These are phyloP conservation scores for Molossus alvarezi DNA, from an alignment of 2,797 vertebrate genomes.

Conservation along the genomic window DNA sequence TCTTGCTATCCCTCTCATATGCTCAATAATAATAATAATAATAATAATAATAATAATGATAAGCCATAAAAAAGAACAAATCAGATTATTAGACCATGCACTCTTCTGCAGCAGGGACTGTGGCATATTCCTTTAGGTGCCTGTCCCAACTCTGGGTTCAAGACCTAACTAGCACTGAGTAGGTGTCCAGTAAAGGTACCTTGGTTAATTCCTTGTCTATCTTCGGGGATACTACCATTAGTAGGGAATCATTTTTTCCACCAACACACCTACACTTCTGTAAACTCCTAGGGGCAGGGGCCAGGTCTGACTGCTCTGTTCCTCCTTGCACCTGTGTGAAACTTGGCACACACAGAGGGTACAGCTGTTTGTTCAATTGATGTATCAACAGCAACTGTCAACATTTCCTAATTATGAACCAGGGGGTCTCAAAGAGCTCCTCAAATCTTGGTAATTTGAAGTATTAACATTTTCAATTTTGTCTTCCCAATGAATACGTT, in stretches of 20 bases:
- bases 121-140: not conserved
- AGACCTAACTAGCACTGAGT: not conserved
- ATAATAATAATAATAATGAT: too few species aligned
- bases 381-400: not conserved
- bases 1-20: too few species aligned
- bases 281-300: not conserved
- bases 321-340: too few species aligned
- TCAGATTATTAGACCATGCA: not conserved
- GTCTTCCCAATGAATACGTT: not conserved
- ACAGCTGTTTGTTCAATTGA: not conserved
- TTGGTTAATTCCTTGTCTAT: not conserved
- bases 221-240: not conserved
- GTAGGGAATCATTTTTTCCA: too few species aligned
- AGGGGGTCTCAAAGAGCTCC: not conserved
- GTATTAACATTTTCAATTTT: not conserved
- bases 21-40: too few species aligned
- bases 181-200: not conserved
- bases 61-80: too few species aligned
- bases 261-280: not conserved
- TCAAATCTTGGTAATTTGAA: not conserved
- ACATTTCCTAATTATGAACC: not conserved
- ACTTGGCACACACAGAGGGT: not conserved
- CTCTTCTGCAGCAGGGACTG: not conserved
- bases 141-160: not conserved
- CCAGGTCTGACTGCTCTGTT: not conserved